Evolutionary conservation across 1,140 invertebrate genomes (phyloP).

Genomic region (Pseudomyrmex pallidus): DNA sequence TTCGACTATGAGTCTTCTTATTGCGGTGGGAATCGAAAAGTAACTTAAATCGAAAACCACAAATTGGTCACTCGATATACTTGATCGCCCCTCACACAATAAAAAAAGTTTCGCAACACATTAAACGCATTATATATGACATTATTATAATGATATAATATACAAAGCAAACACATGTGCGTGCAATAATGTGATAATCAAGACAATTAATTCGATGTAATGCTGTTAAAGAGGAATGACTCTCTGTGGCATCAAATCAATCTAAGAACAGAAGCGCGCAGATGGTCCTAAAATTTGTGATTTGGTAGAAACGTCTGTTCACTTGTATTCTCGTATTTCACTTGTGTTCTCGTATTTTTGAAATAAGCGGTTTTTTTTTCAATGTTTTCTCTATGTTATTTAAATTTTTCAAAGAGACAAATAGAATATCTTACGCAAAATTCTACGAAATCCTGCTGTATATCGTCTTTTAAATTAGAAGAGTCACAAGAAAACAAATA

Average conservation of each 20-base stretch:
- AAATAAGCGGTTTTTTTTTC: no score
- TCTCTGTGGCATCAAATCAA: constrained; percentile 20
- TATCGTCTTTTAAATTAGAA: no score
- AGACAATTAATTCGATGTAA: constrained; percentile 65
- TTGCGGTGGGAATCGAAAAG: constrained; percentile 7
- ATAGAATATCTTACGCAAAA: no score
- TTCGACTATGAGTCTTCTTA: neutral
- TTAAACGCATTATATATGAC: neutral
- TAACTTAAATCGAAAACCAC: neutral
- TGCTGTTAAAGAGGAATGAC: constrained; percentile 47
- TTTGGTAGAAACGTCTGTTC: constrained; percentile 18
- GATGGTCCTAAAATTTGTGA: constrained; percentile 59
- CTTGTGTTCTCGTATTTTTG: no score
- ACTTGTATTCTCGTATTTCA: no score
- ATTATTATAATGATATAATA: no score
- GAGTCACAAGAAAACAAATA: no score
- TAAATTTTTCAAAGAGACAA: no score
- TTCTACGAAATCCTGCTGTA: no score
- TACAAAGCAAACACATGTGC: no score
- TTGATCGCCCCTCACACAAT: neutral
- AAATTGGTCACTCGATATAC: neutral
- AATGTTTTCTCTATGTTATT: no score
- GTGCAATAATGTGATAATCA: constrained; percentile 19
- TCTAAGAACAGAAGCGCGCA: constrained; percentile 47
- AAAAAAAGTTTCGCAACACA: neutral